Conservation (phyloP, 2,888 invertebrate species). For the Tachina grossa region DNA sequence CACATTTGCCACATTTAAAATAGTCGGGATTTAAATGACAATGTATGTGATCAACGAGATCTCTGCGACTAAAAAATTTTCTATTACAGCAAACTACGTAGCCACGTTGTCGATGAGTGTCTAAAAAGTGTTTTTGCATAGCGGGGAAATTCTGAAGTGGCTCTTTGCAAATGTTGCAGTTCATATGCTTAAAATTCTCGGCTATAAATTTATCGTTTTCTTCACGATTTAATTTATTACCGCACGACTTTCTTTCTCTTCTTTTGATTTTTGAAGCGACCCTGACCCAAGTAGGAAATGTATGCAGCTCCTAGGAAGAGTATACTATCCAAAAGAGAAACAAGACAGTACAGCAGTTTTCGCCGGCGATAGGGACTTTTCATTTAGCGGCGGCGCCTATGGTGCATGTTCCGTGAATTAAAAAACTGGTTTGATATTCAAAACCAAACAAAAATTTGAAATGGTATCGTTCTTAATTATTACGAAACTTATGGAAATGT, state of each 20-base stretch:
- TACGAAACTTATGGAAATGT: too few relatives aligned
- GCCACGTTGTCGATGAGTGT: conserved; percentile 74
- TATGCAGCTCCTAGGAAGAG: too few relatives aligned
- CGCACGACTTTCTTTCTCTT: not conserved
- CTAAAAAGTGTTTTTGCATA: conserved; percentile 63
- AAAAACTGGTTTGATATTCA: too few relatives aligned
- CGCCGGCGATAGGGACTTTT: too few relatives aligned
- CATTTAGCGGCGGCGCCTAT: too few relatives aligned
- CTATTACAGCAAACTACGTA: conserved; percentile 81
- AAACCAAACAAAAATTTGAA: too few relatives aligned
- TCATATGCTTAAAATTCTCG: conserved; percentile 47
- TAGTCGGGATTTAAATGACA: conserved; percentile 81
- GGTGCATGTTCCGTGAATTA: too few relatives aligned
- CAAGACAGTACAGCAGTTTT: too few relatives aligned
- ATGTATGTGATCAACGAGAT: conserved; percentile 81
- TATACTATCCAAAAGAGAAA: too few relatives aligned
- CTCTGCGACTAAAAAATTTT: conserved; percentile 79
- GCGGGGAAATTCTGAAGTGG: conserved; percentile 46
- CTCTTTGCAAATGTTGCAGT: conserved; percentile 47
- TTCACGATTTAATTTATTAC: conserved; percentile 1
- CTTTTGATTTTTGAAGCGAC: not conserved
- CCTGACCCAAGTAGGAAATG: too few relatives aligned
- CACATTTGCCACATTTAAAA: conserved; percentile 79
- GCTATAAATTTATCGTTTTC: conserved; percentile 57
- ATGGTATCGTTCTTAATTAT: too few relatives aligned